Percentiles rank a stretch among this genome's conserved stretches.
Evolutionary conservation across 2,113 vertebrate genomes (phyloP).

Genomic region (Silurus meridionalis): DNA sequence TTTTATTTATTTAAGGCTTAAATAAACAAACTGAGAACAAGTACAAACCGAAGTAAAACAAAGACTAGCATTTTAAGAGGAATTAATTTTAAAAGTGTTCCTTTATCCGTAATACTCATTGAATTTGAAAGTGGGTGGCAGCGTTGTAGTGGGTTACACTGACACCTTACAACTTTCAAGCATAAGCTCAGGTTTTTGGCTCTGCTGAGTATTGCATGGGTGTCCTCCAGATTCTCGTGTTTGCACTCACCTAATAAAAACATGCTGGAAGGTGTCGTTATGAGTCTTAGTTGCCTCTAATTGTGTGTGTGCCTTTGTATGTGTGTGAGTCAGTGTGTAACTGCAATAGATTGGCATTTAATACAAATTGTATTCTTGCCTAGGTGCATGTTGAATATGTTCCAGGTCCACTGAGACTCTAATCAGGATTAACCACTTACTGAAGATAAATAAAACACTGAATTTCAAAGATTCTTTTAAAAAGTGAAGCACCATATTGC

Average conservation of each 20-base stretch:
- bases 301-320: not conserved
- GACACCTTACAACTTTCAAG: not conserved
- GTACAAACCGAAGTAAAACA: not conserved
- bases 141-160: not conserved
- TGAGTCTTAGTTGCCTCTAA: not conserved
- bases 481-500: not conserved
- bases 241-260: not conserved
- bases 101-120: not conserved
- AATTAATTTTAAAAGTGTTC: not conserved
- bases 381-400: not conserved
- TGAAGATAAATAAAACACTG: not conserved
- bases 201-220: not conserved
- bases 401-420: not conserved
- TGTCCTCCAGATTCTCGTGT: not conserved
- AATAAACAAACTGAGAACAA: not conserved
- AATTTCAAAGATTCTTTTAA: not conserved
- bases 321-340: not conserved
- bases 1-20: not conserved
- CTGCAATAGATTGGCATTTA: not conserved
- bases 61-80: not conserved
- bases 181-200: not conserved
- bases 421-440: not conserved
- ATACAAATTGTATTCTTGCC: not conserved
- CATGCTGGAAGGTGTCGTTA: not conserved
- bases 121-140: not conserved